Evolutionary conservation across 2,797 vertebrate species (phyloP), one percentile per base, ranked within the genome.

Genomic region (Chelidonichthys spinosus): DNA sequence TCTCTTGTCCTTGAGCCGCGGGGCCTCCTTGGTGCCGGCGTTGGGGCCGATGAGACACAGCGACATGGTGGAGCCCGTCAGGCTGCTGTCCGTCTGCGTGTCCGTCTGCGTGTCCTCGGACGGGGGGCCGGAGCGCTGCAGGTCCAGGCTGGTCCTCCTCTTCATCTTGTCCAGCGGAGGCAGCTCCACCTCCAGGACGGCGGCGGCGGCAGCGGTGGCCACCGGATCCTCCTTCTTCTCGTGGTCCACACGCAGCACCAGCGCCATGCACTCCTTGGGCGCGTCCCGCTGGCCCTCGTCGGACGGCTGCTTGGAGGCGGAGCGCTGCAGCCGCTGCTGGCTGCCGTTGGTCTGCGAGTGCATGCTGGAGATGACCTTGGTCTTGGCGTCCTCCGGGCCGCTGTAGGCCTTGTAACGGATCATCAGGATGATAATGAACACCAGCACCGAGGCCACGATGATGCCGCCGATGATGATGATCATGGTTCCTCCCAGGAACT

Each of bases 401-500:
- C 95, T 93, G 52, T 97, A 96, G 62, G 96, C 95, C 82, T 98
- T 99, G 93, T 98, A 99, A 43, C 97, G 96, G 78, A 98, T 98
- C 95, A 97, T 97, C 79, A 99, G 95, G 91, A 98, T 97, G 88
- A 99, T 95, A 87, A 98, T 98, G 93, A 98, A 98, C 78, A 98
- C 96, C 25, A 98, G 94, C 81, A 96, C 96, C 0, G 96, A 96
- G 1, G 95, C 96, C 55, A 96, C 96, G 37, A 96, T 96, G 84
- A 96, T 95, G 17, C 95, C 96, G 0, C 95, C 96, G 14, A 96
- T 96, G 82, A 96, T 96, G 83, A 96, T 96, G 85, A 96, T 96
- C 95, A 96, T 96, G 62, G 96, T 96, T 78, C 96, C 96, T 14
- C 96, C 96, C 35, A 96, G 92, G 83, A 96, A 96, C 90, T 97